Evolutionary conservation across 2,888 invertebrate genomes (phyloP).

Genomic region (Ligdia adustata): DNA sequence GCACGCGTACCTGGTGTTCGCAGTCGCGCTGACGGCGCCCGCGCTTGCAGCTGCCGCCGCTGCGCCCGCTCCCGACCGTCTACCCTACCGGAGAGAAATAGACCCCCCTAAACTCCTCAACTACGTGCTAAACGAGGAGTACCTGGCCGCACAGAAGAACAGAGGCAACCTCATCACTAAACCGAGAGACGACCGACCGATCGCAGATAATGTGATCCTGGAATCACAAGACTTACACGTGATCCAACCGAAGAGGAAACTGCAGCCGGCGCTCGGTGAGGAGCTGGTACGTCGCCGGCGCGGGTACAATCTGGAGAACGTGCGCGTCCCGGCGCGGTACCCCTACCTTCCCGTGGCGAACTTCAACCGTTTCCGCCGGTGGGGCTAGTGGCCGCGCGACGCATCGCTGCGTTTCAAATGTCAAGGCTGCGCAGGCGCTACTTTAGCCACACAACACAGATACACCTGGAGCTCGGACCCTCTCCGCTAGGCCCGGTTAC

Average conservation of each 20-base stretch:
- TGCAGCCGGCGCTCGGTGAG: conserved; percentile 40
- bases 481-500: conserved; percentile 47
- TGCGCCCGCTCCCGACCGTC: conserved; percentile 53
- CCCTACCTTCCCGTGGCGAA: conserved; percentile 74
- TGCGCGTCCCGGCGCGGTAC: conserved; percentile 76
- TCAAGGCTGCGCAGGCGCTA: conserved; percentile 72
- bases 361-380: conserved; percentile 74
- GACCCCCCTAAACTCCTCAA: conserved; percentile 63
- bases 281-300: conserved; percentile 68
- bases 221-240: conserved; percentile 74
- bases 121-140: conserved; percentile 64
- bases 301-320: conserved; percentile 79
- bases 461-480: conserved; percentile 45
- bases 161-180: conserved; percentile 72
- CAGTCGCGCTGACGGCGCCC: conserved; percentile 59
- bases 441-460: conserved; percentile 27
- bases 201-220: conserved; percentile 73
- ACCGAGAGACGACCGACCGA: conserved; percentile 62
- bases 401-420: conserved; percentile 58
- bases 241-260: conserved; percentile 57
- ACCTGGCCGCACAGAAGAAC: conserved; percentile 64
- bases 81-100: conserved; percentile 76
- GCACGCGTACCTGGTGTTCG: conserved; percentile 75
- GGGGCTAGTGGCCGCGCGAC: conserved; percentile 68
- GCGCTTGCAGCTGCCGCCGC: conserved; percentile 47